Base-by-base conservation (phyloP, 2,113 vertebrate genomes). In the Brachirus orientalis region DNA sequence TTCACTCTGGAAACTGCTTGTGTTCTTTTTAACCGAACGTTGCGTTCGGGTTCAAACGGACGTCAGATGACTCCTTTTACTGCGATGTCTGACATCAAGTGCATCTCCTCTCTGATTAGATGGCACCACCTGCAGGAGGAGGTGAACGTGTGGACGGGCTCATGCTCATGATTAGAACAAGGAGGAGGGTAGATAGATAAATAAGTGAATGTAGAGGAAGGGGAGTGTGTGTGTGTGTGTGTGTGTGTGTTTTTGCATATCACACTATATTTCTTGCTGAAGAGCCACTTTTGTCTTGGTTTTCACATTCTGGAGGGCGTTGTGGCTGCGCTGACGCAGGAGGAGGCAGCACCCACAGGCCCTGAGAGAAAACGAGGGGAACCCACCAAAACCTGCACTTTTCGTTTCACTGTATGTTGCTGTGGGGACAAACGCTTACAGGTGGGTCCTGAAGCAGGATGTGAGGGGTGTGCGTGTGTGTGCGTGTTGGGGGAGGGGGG, bases 241-340 rank as follows among this genome's bases (percentile, higher is more conserved):
- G 19, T n/a, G 47, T 33, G 58, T 38, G 57, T 50, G 63, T 64
- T 77, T 28, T 80, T 84, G 80, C 82, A 82, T 83, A 81, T 81
- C 45, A 58, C 66, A 74, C 53, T 53, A 63, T 73, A n/a, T 66
- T 51, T 67, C 67, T 67, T 37, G 56, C 59, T 56, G 35, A 51
- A 40, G 57, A 70, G 68, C 52, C 43, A 6, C 28, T 28, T 28
- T 71, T 43, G 62, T 68, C 65, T 57, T 17, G 22, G 58, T 56
- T 69, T 88, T 90, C 86, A 92, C 91, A 90, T 89, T 91, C 71
- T 86, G 59, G 55, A 89, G 83, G 75, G 63, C 17, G 22, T 46
- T 13, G 52, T 41, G 48, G 36, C 38, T 17, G 10, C 28, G 36
- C 11, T 37, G 59, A 48, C 17, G 38, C 44, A 36, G 64, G 64